Conservation (phyloP, 2,888 invertebrate species). For the Andrena flavipes region DNA sequence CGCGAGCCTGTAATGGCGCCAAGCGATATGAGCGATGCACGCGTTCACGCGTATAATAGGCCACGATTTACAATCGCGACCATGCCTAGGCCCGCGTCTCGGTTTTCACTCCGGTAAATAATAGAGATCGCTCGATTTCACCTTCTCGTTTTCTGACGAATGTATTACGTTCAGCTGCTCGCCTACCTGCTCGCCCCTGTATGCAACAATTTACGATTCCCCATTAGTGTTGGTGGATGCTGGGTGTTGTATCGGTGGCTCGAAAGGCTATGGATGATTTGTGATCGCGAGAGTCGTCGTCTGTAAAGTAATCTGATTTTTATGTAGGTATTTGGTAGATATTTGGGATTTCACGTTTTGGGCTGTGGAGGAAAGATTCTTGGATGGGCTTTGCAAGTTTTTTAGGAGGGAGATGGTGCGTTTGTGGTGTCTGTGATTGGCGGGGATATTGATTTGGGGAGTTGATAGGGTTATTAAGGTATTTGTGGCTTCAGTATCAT, state of each 20-base stretch:
- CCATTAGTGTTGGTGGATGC: constrained; percentile 1
- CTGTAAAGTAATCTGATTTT: too few relatives aligned
- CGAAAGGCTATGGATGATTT: not conserved
- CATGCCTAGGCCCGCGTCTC: constrained; percentile 36
- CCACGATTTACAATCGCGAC: constrained; percentile 46
- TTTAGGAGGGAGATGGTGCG: too few relatives aligned
- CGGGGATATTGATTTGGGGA: too few relatives aligned
- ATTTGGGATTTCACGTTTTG: too few relatives aligned
- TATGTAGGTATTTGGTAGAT: too few relatives aligned
- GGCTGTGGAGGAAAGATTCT: too few relatives aligned
- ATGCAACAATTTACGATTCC: constrained; percentile 43
- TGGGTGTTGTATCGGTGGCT: not conserved
- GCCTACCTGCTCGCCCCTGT: constrained; percentile 37
- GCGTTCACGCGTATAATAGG: constrained; percentile 54
- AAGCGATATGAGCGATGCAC: constrained; percentile 46
- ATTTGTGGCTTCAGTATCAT: too few relatives aligned
- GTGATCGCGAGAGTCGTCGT: too few relatives aligned
- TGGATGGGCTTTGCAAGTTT: too few relatives aligned
- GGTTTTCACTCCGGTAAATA: constrained; percentile 58
- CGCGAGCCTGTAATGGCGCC: not conserved
- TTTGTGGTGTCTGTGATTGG: too few relatives aligned
- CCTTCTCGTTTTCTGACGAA: constrained; percentile 46
- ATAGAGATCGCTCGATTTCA: constrained; percentile 60
- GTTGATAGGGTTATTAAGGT: too few relatives aligned
- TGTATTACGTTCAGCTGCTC: constrained; percentile 29